Evolutionary conservation across 1,140 invertebrate genomes (phyloP).

Genomic region (Berghia stephanieae): DNA sequence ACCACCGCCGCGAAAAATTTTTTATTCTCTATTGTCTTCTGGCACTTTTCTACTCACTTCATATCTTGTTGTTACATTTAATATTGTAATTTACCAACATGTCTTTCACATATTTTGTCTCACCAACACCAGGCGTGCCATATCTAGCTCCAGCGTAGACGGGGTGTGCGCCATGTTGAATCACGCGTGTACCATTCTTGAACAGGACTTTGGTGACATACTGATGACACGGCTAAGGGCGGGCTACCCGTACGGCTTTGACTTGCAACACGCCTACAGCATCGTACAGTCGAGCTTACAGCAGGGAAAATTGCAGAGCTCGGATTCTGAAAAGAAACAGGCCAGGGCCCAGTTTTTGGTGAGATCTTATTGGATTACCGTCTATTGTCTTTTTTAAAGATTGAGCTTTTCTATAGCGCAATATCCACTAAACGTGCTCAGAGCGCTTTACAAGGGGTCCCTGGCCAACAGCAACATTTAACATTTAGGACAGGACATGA

Average conservation of each 20-base stretch:
- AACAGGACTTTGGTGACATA: conserved; percentile 84
- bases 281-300: conserved; percentile 83
- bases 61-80: not conserved
- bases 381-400: not conserved
- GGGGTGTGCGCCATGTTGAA: conserved; percentile 97
- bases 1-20: too few relatives aligned
- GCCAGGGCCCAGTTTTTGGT: conserved; percentile 78
- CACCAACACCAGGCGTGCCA: conserved; percentile 77
- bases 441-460: too few relatives aligned
- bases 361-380: conserved; percentile 49
- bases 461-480: too few relatives aligned
- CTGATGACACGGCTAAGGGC: conserved; percentile 80
- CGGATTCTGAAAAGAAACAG: conserved; percentile 79
- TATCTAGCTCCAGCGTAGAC: conserved; percentile 90
- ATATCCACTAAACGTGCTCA: too few relatives aligned
- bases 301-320: conserved; percentile 82
- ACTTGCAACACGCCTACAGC: conserved; percentile 70
- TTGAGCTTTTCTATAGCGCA: too few relatives aligned
- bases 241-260: conserved; percentile 76
- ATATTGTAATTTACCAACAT: not conserved
- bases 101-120: not conserved
- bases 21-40: too few relatives aligned
- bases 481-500: too few relatives aligned
- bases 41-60: too few relatives aligned
- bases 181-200: conserved; percentile 87